Evolutionary conservation across 1,140 invertebrate genomes (phyloP).

Genomic region (Wiebesia pumilae): DNA sequence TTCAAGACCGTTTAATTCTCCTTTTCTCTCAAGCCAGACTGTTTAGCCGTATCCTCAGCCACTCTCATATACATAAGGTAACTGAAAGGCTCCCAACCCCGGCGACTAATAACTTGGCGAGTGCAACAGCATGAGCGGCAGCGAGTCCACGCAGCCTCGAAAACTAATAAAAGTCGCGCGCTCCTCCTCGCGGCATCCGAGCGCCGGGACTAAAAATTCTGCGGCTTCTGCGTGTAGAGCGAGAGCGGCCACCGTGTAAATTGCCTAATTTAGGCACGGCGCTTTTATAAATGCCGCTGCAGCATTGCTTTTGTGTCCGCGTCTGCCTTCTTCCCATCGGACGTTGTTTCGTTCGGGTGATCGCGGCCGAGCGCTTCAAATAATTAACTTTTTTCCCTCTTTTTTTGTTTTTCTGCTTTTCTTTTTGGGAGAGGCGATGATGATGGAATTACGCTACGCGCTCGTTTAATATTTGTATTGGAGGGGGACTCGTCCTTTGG

Average conservation of each 20-base stretch:
- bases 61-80: slow-evolving; percentile 22
- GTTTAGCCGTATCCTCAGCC: not conserved
- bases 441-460: slow-evolving; percentile 45
- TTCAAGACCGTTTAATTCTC: slow-evolving; percentile 34
- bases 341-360: slow-evolving; percentile 12
- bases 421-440: slow-evolving; percentile 25
- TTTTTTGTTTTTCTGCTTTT: not conserved
- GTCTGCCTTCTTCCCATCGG: slow-evolving; percentile 1
- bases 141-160: slow-evolving; percentile 18
- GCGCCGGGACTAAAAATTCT: slow-evolving; percentile 48
- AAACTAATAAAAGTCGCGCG: slow-evolving; percentile 52
- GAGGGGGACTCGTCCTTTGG: not conserved
- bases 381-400: slow-evolving; percentile 35
- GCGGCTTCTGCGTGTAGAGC: slow-evolving; percentile 43
- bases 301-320: slow-evolving; percentile 27
- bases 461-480: slow-evolving; percentile 39
- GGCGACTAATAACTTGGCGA: slow-evolving; percentile 48
- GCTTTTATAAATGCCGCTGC: slow-evolving; percentile 47
- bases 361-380: slow-evolving; percentile 13
- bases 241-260: slow-evolving; percentile 60
- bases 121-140: slow-evolving; percentile 16
- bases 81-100: slow-evolving; percentile 9
- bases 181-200: slow-evolving; percentile 14
- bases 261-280: slow-evolving; percentile 67
- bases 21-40: not conserved